Base-by-base conservation (phyloP, 2,797 vertebrate species). In the Hyperoplus lanceolatus region DNA sequence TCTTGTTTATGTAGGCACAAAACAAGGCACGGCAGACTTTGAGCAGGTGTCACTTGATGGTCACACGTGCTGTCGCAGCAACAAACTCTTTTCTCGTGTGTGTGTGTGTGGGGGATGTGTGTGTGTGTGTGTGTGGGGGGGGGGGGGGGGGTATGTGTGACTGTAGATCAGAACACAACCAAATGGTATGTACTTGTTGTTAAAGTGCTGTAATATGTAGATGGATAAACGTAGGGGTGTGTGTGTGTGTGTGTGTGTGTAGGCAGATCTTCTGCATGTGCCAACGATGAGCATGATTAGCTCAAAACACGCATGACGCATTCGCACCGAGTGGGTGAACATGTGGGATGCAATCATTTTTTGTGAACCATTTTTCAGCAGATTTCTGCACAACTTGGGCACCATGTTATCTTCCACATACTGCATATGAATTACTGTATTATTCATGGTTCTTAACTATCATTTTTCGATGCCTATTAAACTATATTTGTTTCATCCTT, bases 321-420 rank as follows among this genome's bases (percentile, higher is more conserved):
- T 89, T 85, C 80, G n/a, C 88, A 87, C 62, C 2, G 83, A 84
- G 93, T 92, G 90, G 93, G 92, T 82, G 91, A 91, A 87, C 64
- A 74, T 67, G 91, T 87, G 83, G 92, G 86, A 85, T 69, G 90
- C 42, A 42, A 62, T 54, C 69, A 11, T 79, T 79, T 54, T 58
- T 57, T 41, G n/a, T 41, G 36, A 73, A 29, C 70, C 55, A 66
- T 46, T 41, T 76, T 81, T 72, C 55, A 67, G 55, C 15, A 78
- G 29, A 78, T 76, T 77, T 73, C 45, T 43, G 18, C 16, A 73
- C 36, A 79, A 73, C 70, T 62, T 67, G 53, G 14, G 39, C 13
- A 36, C 7, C 10, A 73, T 69, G 49, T 29, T 42, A 77, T 66
- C 41, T 18, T 53, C 63, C 59, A 80, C 55, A 68, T 49, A 12